These are phyloP conservation scores for Dermolepida albohirtum DNA, from an alignment of 2,888 invertebrate species.

Conservation along the genomic window DNA sequence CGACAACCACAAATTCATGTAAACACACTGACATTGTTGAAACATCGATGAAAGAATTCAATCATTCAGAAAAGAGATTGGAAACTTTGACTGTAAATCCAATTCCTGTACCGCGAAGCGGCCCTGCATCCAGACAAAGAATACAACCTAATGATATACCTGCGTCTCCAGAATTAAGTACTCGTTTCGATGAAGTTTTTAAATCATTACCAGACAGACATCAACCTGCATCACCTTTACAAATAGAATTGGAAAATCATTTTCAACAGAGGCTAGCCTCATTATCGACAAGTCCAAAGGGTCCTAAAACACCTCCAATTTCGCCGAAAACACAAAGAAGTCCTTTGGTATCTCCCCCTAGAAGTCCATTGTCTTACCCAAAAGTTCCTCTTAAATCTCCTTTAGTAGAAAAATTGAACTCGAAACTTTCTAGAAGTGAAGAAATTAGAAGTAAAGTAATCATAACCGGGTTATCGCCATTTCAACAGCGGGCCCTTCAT, in stretches of 20 bases:
- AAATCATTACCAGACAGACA: slow-evolving; percentile 55
- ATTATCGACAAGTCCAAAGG: slow-evolving; percentile 49
- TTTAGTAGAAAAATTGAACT: slow-evolving; percentile 37
- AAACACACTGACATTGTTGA: slow-evolving; percentile 35
- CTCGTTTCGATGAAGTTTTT: slow-evolving; percentile 48
- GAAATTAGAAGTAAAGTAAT: slow-evolving; percentile 61
- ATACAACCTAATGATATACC: slow-evolving; percentile 70
- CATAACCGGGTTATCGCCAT: slow-evolving; percentile 68
- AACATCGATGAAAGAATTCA: slow-evolving; percentile 6
- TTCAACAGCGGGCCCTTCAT: slow-evolving; percentile 69
- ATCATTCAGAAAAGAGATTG: slow-evolving; percentile 20
- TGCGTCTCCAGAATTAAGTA: slow-evolving; percentile 59
- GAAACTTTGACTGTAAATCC: slow-evolving; percentile 49
- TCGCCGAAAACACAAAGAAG: slow-evolving; percentile 49
- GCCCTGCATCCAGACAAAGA: slow-evolving; percentile 69
- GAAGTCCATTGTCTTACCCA: slow-evolving; percentile 20
- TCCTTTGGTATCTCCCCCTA: slow-evolving; percentile 37
- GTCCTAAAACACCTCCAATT: slow-evolving; percentile 46
- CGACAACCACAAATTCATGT: slow-evolving; percentile 24
- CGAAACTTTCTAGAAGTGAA: slow-evolving; percentile 49
- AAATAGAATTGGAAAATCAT: slow-evolving; percentile 58
- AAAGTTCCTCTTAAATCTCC: slow-evolving; percentile 40
- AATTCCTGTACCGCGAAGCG: slow-evolving; percentile 62
- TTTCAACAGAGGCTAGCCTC: slow-evolving; percentile 57
- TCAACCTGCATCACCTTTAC: slow-evolving; percentile 54